Base-by-base conservation (phyloP, 2,888 invertebrate species). In the Drosophila subquinaria region DNA sequence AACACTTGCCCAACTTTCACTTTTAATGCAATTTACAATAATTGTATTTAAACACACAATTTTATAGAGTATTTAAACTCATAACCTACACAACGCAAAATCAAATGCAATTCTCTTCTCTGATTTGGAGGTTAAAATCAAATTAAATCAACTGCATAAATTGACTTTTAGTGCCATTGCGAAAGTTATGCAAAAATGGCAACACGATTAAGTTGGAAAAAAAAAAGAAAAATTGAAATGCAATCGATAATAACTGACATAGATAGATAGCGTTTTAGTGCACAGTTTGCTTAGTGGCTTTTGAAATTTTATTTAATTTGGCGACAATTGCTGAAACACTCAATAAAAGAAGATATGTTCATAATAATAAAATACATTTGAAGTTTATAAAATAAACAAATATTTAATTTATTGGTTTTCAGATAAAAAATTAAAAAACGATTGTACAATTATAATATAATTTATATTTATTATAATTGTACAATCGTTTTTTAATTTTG, bases 101-200 rank as follows among this genome's bases (percentile, higher is more conserved):
- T 30, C n/a, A 51, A 65, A 67, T 52, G 10, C 36, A 47, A 74
- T 81, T 65, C 53, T 52, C 42, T 61, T 55, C 53, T 50, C 52
- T 63, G 72, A 72, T 78, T 82, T 79, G 55, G 48, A 60, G 60
- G 53, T 71, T 50, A 73, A 72, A 84, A 89, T 76, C 73, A 76
- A 86, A 89, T 87, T 74, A 86, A 86, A 82, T 89, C 89, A 82
- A 86, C 78, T 84, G 89, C 70, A 87, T 85, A 76, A 78, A 89
- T 76, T 82, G 72, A 76, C 73, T 87, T 84, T 81, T 71, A 70
- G 70, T 65, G 73, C 71, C 71, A 79, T 65, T 30, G 30, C 59
- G 30, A 62, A 79, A 61, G 33, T 43, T 59, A 53, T 64, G 61
- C 56, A 42, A 55, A 74, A 72, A 66, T 53, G 56, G 38, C 17